phyloP scores from a whole-genome alignment of 2,113 vertebrate species.

The Oryctolagus cuniculus region mOryCun1.1 NC_091451.1:45961501-45962000 shows the following conservation, averaged over 20 bases:
- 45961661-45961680: background rate
- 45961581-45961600: background rate
- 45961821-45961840: constrained; percentile 37
- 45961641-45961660: background rate
- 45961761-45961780: background rate
- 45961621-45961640: background rate
- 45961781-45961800: background rate
- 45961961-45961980: background rate
- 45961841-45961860: background rate
- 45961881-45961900: background rate
- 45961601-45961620: background rate
- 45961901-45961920: background rate
- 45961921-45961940: rapidly evolving
- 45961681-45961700: background rate
- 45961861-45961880: background rate
- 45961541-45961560: no score
- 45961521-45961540: background rate
- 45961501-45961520: background rate
- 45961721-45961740: rapidly evolving
- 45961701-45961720: background rate
- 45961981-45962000: rapidly evolving
- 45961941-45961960: rapidly evolving
- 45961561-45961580: background rate
- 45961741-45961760: rapidly evolving
- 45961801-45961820: constrained; percentile 9